A percentile compares a stretch with the other conserved stretches of the same genome.
These are phyloP conservation scores for Austrolebias charrua DNA, from an alignment of 2,797 vertebrate genomes.

Conservation along the genomic window DNA sequence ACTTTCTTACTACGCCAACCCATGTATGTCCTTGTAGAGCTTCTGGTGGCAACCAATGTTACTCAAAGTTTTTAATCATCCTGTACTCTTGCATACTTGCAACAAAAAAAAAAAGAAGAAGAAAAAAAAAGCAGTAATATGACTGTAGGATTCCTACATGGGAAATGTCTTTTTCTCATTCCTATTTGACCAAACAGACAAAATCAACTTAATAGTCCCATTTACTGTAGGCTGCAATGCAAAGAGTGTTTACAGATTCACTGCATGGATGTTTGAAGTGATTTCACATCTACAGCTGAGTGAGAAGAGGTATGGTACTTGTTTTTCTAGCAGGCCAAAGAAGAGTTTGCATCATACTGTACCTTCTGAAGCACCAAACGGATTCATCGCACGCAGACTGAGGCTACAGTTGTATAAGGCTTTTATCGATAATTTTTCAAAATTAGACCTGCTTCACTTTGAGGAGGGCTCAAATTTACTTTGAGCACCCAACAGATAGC, in stretches of 20 bases:
- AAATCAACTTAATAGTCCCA: too few relatives aligned
- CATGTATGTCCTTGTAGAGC: too few relatives aligned
- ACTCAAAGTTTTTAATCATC: too few relatives aligned
- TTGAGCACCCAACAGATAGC: constrained; percentile 32
- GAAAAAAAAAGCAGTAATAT: background rate
- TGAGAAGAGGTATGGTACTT: constrained; percentile 6
- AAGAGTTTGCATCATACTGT: constrained; percentile 26
- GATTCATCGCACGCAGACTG: constrained; percentile 42
- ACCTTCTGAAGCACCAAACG: constrained; percentile 31
- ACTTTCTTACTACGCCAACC: too few relatives aligned
- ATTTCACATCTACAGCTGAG: constrained; percentile 4
- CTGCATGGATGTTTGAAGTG: constrained; percentile 23
- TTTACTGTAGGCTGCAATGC: background rate
- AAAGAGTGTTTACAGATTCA: constrained; percentile 2
- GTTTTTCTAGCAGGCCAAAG: constrained; percentile 30
- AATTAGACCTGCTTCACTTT: constrained; percentile 18
- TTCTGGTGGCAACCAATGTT: too few relatives aligned
- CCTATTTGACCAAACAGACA: too few relatives aligned
- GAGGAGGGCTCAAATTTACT: constrained; percentile 32
- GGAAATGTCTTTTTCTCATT: too few relatives aligned
- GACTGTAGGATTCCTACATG: background rate
- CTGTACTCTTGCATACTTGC: background rate
- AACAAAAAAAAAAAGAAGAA: background rate
- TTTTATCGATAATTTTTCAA: constrained; percentile 32
- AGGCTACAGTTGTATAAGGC: constrained; percentile 34